Conservation (phyloP, 2,888 invertebrate species). For the Tuberolachnus salignus region DNA sequence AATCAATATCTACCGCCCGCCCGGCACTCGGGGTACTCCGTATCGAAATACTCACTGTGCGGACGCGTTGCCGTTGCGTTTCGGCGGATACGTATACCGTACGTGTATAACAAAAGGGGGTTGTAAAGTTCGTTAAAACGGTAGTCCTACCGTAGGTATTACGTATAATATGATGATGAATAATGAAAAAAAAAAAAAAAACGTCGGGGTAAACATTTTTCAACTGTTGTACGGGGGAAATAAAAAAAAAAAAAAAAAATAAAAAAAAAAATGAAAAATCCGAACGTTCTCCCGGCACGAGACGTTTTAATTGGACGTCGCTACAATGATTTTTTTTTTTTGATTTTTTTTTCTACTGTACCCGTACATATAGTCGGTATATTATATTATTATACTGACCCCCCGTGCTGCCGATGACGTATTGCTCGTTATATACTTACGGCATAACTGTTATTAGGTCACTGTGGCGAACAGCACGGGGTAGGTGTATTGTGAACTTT, state of each 20-base stretch:
- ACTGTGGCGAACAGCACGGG: too few species aligned
- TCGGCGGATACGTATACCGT: too few species aligned
- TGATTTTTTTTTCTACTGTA: too few species aligned
- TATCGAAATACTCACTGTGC: too few species aligned
- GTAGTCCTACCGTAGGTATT: not conserved
- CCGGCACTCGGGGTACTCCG: too few species aligned
- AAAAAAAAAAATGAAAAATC: too few species aligned
- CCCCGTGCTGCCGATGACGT: not conserved
- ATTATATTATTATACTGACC: not conserved
- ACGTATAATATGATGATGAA: too few species aligned
- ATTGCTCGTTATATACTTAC: not conserved
- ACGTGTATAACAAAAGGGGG: too few species aligned
- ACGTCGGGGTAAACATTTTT: not conserved
- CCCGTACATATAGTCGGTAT: not conserved
- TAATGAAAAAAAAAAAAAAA: not conserved
- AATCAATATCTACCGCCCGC: too few species aligned
- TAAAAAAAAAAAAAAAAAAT: too few species aligned
- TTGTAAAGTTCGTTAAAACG: not conserved
- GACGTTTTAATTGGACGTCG: conserved; percentile 33
- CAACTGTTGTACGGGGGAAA: not conserved
- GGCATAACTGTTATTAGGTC: not conserved
- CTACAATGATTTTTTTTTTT: not conserved
- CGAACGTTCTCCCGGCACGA: not conserved
- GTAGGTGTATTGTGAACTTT: conserved; percentile 1
- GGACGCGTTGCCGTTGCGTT: too few species aligned